Conservation (phyloP, 2,888 invertebrate genomes). For the Hipparchia sbordonii region DNA sequence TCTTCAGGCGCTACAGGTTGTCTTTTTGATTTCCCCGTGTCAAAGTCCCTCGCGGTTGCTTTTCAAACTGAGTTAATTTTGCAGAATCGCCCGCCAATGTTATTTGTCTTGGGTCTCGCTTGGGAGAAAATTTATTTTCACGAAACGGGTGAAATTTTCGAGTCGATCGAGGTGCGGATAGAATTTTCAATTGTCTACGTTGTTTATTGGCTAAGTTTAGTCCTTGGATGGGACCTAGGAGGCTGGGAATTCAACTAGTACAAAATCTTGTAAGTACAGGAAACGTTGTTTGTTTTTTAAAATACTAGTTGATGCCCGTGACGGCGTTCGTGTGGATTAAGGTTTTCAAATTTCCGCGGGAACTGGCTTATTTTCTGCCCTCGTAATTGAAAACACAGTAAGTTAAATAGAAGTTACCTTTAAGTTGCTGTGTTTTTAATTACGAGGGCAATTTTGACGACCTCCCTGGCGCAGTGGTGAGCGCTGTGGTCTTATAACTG, state of each 20-base stretch:
- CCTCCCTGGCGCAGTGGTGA: no score
- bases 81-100: constrained; percentile 39
- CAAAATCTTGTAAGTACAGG: background rate
- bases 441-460: no score
- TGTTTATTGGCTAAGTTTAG: constrained; percentile 44
- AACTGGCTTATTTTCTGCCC: no score
- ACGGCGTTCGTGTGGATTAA: no score
- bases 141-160: constrained; percentile 64
- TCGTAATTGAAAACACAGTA: no score
- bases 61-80: constrained; percentile 38
- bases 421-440: no score
- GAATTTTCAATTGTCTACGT: constrained; percentile 56
- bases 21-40: constrained; percentile 21
- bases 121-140: constrained; percentile 58
- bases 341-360: no score
- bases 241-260: constrained; percentile 29
- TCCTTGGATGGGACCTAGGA: constrained; percentile 38
- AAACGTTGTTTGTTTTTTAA: background rate
- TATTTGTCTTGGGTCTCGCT: constrained; percentile 42
- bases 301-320: no score
- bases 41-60: constrained; percentile 37
- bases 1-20: constrained; percentile 13
- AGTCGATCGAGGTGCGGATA: constrained; percentile 51
- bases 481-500: no score
- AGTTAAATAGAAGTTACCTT: no score